A percentile compares a stretch with the other conserved stretches of the same genome.
Conservation (phyloP, 2,113 vertebrate genomes). For the Mastomys coucha region DNA sequence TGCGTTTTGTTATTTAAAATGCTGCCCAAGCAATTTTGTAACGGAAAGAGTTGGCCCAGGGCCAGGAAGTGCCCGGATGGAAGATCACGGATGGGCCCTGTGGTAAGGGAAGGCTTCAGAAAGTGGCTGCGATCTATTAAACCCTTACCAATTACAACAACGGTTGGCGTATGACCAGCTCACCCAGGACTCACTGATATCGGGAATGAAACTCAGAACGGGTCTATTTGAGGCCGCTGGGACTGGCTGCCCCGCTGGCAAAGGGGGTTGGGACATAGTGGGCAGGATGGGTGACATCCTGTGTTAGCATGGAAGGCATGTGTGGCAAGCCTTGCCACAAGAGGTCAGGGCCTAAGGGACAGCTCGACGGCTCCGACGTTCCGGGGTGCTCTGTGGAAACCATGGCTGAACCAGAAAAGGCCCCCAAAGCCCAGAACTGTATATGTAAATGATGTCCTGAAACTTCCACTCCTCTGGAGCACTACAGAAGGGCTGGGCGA, state of each 20-base stretch:
- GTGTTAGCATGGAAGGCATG: background rate
- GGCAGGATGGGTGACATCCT: too few species aligned
- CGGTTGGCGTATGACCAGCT: conserved; percentile 84
- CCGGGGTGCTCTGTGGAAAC: background rate
- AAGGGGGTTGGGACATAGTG: background rate
- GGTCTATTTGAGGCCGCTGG: background rate
- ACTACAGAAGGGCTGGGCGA: background rate
- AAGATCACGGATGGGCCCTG: conserved; percentile 63
- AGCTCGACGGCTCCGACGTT: background rate
- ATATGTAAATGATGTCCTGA: background rate
- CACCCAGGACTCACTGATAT: conserved; percentile 80
- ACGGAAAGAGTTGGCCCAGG: conserved; percentile 80
- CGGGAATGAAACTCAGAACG: conserved; percentile 25
- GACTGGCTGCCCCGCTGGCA: fast-evolving
- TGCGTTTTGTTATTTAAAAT: conserved; percentile 88
- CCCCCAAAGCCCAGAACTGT: background rate
- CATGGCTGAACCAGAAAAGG: background rate
- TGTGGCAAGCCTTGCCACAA: background rate
- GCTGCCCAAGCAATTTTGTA: conserved; percentile 87
- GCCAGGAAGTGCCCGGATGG: conserved; percentile 76
- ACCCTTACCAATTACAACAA: conserved; percentile 86
- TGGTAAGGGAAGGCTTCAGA: conserved; percentile 79
- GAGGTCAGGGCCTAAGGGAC: background rate
- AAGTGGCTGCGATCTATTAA: conserved; percentile 84
- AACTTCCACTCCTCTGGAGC: background rate